phyloP scores from a whole-genome alignment of 2,113 vertebrate genomes.

The Barnardius zonarius region DNA sequence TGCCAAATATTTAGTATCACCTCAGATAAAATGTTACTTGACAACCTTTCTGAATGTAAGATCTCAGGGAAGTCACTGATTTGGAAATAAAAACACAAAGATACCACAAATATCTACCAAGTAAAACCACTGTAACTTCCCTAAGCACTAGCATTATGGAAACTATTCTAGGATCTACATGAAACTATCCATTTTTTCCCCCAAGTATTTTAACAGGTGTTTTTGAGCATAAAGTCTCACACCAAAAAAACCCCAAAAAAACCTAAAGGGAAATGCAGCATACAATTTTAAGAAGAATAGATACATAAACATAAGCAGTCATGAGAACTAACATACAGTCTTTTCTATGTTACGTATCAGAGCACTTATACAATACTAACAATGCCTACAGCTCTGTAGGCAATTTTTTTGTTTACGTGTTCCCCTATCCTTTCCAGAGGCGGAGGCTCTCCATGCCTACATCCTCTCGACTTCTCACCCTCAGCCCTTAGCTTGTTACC shows the following conservation, averaged over 20 bases:
- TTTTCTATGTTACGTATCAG: background rate
- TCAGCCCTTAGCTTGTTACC: background rate
- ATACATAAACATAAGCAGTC: constrained; percentile 2
- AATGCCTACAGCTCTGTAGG: background rate
- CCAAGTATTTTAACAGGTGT: background rate
- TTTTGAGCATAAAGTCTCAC: background rate
- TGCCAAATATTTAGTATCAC: constrained; percentile 14
- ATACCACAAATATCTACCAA: background rate
- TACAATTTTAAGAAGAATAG: constrained; percentile 20
- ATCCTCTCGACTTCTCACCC: background rate
- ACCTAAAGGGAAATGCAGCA: background rate
- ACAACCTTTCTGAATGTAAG: background rate
- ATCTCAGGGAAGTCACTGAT: background rate
- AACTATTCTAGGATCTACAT: constrained; percentile 2
- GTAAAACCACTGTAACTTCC: constrained; percentile 20
- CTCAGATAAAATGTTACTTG: background rate
- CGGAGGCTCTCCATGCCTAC: background rate
- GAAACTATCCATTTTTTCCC: background rate
- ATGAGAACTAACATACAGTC: background rate
- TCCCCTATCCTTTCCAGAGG: background rate
- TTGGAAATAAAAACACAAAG: background rate
- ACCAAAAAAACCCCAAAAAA: background rate
- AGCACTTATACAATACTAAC: background rate
- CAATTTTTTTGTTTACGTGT: background rate
- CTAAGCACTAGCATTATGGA: background rate